Conservation (phyloP, 2,797 vertebrate genomes). For the Cygnus olor region DNA sequence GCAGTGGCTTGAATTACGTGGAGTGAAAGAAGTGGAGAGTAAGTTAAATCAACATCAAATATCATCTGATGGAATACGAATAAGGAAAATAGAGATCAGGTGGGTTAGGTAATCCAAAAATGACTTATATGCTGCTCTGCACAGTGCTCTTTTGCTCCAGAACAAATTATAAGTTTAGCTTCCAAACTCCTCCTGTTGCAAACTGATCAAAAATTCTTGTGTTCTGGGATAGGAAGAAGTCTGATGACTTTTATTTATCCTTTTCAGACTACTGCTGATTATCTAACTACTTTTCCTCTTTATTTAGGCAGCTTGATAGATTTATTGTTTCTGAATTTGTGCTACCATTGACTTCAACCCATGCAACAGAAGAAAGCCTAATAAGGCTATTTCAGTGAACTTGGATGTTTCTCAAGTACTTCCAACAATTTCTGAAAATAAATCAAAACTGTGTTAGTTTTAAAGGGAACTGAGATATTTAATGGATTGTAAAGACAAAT, state of each 20-base stretch:
- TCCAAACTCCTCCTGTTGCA: not conserved
- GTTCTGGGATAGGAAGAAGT: not conserved
- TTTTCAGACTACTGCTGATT: not conserved
- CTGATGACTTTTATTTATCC: not conserved
- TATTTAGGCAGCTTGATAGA: not conserved
- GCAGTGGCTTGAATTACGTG: not conserved
- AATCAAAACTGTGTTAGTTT: not conserved
- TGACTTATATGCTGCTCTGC: not conserved
- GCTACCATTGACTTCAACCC: not conserved
- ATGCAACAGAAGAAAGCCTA: not conserved
- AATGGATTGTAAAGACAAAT: not conserved
- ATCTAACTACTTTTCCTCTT: not conserved
- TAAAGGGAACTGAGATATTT: not conserved
- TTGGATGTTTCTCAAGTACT: not conserved
- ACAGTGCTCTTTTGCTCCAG: not conserved
- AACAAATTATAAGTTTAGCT: not conserved
- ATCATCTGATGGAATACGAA: not conserved
- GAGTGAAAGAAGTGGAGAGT: not conserved
- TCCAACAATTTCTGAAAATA: not conserved
- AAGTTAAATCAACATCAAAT: not conserved
- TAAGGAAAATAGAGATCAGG: not conserved
- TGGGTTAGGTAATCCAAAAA: not conserved
- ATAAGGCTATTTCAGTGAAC: not conserved
- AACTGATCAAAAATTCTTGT: not conserved
- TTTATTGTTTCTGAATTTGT: not conserved